Conservation (phyloP, 2,113 vertebrate genomes). For the Tachuris rubrigastra region DNA sequence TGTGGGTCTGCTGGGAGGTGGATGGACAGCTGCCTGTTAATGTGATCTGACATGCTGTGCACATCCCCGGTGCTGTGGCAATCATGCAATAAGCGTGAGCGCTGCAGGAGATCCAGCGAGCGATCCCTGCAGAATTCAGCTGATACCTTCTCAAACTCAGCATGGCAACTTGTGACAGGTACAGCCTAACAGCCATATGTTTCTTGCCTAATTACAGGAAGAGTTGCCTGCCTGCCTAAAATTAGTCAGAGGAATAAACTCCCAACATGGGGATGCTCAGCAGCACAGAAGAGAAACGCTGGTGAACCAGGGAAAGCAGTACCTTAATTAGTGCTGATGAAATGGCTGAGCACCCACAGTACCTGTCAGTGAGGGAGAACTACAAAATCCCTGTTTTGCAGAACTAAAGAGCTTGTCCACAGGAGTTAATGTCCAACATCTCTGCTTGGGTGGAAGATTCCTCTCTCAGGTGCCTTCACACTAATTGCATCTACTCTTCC, state of each 20-base stretch:
- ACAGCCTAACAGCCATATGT: neutral
- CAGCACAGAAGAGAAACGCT: neutral
- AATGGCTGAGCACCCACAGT: rapidly evolving
- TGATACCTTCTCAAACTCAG: neutral
- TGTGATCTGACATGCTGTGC: neutral
- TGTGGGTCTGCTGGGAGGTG: neutral
- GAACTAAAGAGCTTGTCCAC: neutral
- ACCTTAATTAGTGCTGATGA: neutral
- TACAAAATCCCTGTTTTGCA: neutral
- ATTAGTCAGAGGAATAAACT: neutral
- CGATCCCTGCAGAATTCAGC: neutral
- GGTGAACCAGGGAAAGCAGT: neutral
- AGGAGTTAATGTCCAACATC: neutral
- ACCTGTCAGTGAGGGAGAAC: neutral
- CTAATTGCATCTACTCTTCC: neutral
- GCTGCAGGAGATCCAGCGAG: neutral
- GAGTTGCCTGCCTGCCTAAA: neutral
- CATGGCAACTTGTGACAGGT: neutral
- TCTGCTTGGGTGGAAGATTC: neutral
- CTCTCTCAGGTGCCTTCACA: neutral
- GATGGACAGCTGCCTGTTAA: neutral
- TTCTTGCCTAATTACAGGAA: neutral
- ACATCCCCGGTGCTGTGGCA: rapidly evolving
- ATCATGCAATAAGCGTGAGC: rapidly evolving
- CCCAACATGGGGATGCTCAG: neutral